Conservation (phyloP, 30 jellyfish, hydroid and myxozoan genomes). For the Haliclystus octoradiatus region DNA sequence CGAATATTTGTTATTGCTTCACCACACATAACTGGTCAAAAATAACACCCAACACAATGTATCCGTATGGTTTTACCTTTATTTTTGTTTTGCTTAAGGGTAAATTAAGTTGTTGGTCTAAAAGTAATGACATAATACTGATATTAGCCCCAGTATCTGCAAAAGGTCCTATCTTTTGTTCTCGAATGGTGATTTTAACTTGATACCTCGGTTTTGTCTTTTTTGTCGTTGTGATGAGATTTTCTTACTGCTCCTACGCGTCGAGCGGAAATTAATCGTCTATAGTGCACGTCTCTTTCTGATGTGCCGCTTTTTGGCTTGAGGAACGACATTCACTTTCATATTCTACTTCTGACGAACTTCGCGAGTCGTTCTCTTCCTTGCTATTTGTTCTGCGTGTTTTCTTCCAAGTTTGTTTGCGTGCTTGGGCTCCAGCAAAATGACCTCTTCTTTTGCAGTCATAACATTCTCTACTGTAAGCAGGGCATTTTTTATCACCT, state of each 20-base stretch:
- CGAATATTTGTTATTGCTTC: conserved; percentile 33
- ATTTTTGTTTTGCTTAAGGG: conserved; percentile 40
- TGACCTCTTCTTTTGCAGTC: neutral
- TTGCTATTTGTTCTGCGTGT: no score
- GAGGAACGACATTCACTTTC: no score
- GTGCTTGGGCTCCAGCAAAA: neutral
- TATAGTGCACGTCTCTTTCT: no score
- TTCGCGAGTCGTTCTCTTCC: no score
- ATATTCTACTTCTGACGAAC: no score
- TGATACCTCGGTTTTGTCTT: conserved; percentile 19
- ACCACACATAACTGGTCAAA: conserved; percentile 45
- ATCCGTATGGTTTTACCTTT: conserved; percentile 43
- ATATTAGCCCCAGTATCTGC: conserved; percentile 61
- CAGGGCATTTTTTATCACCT: neutral
- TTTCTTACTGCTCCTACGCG: no score
- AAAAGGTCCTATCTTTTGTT: conserved; percentile 11
- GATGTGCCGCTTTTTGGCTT: no score
- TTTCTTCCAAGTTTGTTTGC: neutral
- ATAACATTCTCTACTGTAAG: neutral
- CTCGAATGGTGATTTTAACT: conserved; percentile 16
- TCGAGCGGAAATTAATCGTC: no score
- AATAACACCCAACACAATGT: conserved; percentile 24
- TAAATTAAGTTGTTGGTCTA: conserved; percentile 13
- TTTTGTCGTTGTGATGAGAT: no score
- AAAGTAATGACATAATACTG: conserved; percentile 33